Percentiles rank a stretch among this genome's conserved stretches.
Conservation (phyloP, 1,140 invertebrate genomes). For the Bombus balteatus region DNA sequence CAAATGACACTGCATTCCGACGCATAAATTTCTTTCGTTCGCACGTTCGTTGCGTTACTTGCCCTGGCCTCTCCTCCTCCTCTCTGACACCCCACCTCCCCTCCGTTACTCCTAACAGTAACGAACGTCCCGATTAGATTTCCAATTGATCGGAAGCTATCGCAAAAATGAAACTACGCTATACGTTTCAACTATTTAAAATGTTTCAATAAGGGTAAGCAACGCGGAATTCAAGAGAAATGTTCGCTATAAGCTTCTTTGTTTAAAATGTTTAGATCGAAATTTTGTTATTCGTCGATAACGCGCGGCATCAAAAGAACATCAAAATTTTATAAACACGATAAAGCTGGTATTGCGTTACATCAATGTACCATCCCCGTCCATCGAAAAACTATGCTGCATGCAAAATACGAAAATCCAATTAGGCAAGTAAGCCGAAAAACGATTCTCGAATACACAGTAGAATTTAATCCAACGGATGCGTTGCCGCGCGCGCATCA, state of each 20-base stretch:
- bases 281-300: background rate
- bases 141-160: background rate
- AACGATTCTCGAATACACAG: constrained; percentile 28
- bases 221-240: no score
- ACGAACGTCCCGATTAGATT: background rate
- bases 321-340: background rate
- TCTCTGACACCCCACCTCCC: no score
- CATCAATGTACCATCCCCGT: background rate
- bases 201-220: background rate
- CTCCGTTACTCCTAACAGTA: background rate
- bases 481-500: background rate
- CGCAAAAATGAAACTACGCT: background rate
- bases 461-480: constrained; percentile 20
- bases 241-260: background rate
- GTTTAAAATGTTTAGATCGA: background rate
- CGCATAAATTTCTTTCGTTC: background rate
- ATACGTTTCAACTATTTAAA: background rate
- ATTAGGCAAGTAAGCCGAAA: constrained; percentile 40
- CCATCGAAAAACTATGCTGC: background rate
- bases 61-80: background rate
- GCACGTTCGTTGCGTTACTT: background rate
- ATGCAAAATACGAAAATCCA: constrained; percentile 28
- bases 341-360: background rate
- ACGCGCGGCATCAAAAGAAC: background rate
- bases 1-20: background rate